Base-by-base conservation (phyloP, 2,797 vertebrate species). In the Paguma larvata region DNA sequence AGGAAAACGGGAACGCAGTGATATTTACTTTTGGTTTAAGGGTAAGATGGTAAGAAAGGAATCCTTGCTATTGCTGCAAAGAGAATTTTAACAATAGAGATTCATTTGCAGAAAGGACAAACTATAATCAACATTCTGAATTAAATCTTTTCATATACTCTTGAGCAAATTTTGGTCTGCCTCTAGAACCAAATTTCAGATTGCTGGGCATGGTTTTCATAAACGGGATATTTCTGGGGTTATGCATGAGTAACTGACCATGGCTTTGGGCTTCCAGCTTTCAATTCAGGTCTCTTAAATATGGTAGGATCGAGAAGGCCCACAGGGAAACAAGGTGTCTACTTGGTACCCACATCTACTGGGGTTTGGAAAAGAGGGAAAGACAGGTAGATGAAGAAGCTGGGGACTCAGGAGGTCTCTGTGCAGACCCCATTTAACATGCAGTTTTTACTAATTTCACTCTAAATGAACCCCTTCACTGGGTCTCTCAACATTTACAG, bases 41-140 rank as follows among this genome's bases (percentile, higher is more conserved):
- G 97, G 56, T 75, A 77, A 92, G 94, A 59, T 53, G 93, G 80
- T 95, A 97, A 95, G 75, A 88, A 95, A 98, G 6, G 10, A 75
- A 93, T 89, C 92, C 95, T 56, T 84, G 94, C 85, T 97, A 77
- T 53, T 97, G 92, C 59, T 98, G 75, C 89, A 91, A 86, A 97
- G 68, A 75, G 68, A 97, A 97, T 21, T 79, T 70, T 92, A 95
- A 91, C 97, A 96, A 88, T 96, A 98, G 88, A 27, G 84, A 67
- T 59, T 97, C 88, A 94, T 96, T 75, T 85, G 85, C 75, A 95
- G 87, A 96, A 94, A 90, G 95, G 85, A 97, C 70, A 96, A 91
- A 84, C 91, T 93, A 96, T 96, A 96, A 98, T 96, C 97, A 95
- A 59, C 85, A 83, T 97, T 87, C 78, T 96, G 96, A 94, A 68